Base-by-base conservation (phyloP, 1,140 invertebrate species). In the Drosophila rufa region DNA sequence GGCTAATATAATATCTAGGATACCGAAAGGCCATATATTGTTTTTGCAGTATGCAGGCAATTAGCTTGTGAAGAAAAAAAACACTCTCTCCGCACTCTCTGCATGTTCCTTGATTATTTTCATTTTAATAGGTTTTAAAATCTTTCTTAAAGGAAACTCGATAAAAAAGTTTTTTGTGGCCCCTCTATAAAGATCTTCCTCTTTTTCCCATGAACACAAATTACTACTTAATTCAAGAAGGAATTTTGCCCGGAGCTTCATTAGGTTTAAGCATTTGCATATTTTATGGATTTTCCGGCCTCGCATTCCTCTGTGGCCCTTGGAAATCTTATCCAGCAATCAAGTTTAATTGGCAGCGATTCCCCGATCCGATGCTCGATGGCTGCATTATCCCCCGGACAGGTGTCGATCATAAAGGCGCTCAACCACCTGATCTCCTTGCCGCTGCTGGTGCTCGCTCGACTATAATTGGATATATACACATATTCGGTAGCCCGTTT, bases 401-500 rank as follows among this genome's bases (percentile, higher is more conserved):
- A 76, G 73, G 73, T 76, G 74, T 76, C 74, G 71, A 75, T 66
- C 60, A 46, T 38, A 36, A 64, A 46, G 55, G 53, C 33, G 60
- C 22, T 42, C 36, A n/a, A 45, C 5, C 30, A 59, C 50, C 45
- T 42, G 74, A 68, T 77, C 46, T 56, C 36, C 55, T 55, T 48
- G 64, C 38, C 45, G 2, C 48, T 17, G 36, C 19, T 11, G 12
- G 40, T 27, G 55, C 36, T 12, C 9, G 33, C 36, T 42, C 14
- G 14, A 27, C 56, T 45, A 66, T 70, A 70, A 70, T 67, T 70
- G 62, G 57, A 68, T 47, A 45, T 27, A 48, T 82, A 58, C 81
- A 68, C 42, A 45, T 38, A 55, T 82, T 65, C 81, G 81, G 84
- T 81, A 84, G 84, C 85, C 65, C 53, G 53, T 55, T 55, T 55